A percentile compares a stretch with the other conserved stretches of the same genome.
Conservation (phyloP, 1,140 invertebrate species). For the Caenorhabditis remanei region DNA sequence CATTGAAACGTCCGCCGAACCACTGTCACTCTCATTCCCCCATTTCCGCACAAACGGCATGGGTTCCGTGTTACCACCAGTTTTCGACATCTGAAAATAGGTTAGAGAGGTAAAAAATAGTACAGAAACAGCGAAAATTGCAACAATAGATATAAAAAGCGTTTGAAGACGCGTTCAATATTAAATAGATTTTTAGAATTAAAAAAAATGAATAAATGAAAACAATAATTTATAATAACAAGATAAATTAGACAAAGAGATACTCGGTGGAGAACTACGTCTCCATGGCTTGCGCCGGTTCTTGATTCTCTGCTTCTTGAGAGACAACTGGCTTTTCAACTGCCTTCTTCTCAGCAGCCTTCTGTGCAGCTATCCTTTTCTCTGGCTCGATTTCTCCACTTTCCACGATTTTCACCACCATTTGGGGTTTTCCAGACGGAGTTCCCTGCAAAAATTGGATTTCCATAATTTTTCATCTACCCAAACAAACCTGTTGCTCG, state of each 20-base stretch:
- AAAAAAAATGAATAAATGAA: background rate
- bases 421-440: constrained; percentile 61
- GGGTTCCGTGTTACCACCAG: constrained; percentile 75
- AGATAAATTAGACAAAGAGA: constrained; percentile 3
- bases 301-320: constrained; percentile 10
- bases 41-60: constrained; percentile 76
- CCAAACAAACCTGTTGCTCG: constrained; percentile 58
- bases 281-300: background rate
- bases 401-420: constrained; percentile 65
- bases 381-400: constrained; percentile 63
- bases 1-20: background rate
- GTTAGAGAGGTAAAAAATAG: background rate
- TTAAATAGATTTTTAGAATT: background rate
- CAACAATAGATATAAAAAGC: background rate
- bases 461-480: background rate
- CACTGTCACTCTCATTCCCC: constrained; percentile 58
- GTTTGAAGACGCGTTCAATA: background rate
- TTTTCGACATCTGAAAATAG: constrained; percentile 59
- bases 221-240: constrained; percentile 1
- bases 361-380: constrained; percentile 23
- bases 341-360: background rate
- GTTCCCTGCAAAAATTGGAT: constrained; percentile 52
- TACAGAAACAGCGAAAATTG: background rate
- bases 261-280: background rate
- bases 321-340: background rate